Conservation (phyloP, 2,797 vertebrate genomes). For the Microctenopoma lineatum region DNA sequence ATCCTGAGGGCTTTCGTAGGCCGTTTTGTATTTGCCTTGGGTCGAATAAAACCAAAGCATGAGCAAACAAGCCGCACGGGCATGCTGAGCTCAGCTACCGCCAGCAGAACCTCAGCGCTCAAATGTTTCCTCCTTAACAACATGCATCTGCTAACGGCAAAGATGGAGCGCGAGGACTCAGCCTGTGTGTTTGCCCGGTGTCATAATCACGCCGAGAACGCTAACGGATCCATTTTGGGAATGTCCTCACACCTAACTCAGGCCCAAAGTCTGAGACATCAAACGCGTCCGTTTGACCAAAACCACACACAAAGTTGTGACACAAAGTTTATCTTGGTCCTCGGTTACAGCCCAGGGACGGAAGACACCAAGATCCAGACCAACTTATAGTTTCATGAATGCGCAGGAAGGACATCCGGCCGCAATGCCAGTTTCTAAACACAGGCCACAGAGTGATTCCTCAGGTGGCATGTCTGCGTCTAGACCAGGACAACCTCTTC, state of each 20-base stretch:
- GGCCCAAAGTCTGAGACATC: conserved; percentile 52
- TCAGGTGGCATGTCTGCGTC: background rate
- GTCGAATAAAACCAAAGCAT: conserved; percentile 35
- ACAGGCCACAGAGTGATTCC: background rate
- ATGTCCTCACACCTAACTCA: conserved; percentile 57
- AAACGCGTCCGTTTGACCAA: conserved; percentile 15
- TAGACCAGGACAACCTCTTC: too few relatives aligned
- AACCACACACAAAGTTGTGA: conserved; percentile 42
- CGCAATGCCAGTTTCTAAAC: conserved; percentile 1
- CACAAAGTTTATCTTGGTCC: conserved; percentile 38
- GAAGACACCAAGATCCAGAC: conserved; percentile 5
- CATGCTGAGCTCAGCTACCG: background rate
- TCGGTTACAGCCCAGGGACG: conserved; percentile 12
- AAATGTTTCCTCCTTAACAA: background rate
- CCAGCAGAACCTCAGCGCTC: conserved; percentile 4
- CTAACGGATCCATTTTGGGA: conserved; percentile 59
- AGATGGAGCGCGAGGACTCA: background rate
- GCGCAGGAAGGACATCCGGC: background rate
- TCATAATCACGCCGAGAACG: conserved; percentile 44
- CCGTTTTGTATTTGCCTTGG: conserved; percentile 25
- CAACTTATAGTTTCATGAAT: background rate
- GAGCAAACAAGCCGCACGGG: conserved; percentile 35
- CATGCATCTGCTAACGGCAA: background rate
- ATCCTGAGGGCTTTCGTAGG: conserved; percentile 43
- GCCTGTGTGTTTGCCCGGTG: conserved; percentile 20